Percentiles rank a stretch among this genome's conserved stretches.
Conservation (phyloP, 2,888 invertebrate species). For the Chalcosyrphus nemorum region DNA sequence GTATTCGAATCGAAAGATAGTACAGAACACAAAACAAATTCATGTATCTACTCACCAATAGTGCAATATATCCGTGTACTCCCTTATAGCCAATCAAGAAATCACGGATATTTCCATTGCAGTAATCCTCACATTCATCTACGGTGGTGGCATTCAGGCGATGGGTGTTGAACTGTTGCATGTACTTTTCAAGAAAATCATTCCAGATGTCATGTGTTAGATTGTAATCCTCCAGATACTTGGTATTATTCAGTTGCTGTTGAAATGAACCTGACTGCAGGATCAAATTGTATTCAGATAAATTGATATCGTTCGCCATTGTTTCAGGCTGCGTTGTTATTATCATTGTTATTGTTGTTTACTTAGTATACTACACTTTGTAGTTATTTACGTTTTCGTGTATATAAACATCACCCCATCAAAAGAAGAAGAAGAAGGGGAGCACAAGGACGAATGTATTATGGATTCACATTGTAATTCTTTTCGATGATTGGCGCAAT, state of each 20-base stretch:
- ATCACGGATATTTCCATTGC: conserved; percentile 85
- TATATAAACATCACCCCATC: neutral
- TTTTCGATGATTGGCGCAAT: neutral
- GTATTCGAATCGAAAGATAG: neutral
- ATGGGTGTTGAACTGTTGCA: conserved; percentile 71
- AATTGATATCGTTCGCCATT: conserved; percentile 58
- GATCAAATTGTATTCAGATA: conserved; percentile 61
- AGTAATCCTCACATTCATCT: conserved; percentile 82
- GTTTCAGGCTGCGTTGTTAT: conserved; percentile 48
- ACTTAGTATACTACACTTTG: neutral
- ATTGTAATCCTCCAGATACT: conserved; percentile 68
- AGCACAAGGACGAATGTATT: neutral
- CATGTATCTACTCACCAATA: conserved; percentile 90
- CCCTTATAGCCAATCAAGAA: conserved; percentile 86
- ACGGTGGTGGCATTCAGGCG: conserved; percentile 43
- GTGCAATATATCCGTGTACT: conserved; percentile 91
- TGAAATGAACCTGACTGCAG: conserved; percentile 51
- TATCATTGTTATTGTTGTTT: conserved; percentile 20
- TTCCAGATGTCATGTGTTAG: conserved; percentile 77
- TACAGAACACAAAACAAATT: conserved; percentile 12
- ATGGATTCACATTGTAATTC: neutral
- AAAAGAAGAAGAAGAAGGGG: too few relatives aligned
- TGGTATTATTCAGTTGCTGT: conserved; percentile 50
- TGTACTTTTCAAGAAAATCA: conserved; percentile 76
- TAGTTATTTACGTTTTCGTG: neutral